These are phyloP conservation scores for Anolis sagrei DNA, from an alignment of 2,113 vertebrate species.

Conservation along the genomic window DNA sequence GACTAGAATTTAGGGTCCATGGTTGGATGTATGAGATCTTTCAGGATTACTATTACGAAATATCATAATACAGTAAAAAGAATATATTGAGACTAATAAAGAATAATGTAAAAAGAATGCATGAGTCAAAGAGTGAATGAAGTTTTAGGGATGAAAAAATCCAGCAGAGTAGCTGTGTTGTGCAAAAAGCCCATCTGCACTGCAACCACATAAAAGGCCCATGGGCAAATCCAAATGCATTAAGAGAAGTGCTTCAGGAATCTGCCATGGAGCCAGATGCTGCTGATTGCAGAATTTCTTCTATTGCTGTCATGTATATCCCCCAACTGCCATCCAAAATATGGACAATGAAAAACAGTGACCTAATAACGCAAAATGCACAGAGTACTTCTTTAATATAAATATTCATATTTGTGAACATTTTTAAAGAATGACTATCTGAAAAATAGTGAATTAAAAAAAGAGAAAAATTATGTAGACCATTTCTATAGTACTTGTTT, in stretches of 20 bases:
- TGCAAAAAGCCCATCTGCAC: slow-evolving; percentile 72
- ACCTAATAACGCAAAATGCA: slow-evolving; percentile 34
- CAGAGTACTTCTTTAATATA: neutral
- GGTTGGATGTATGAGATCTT: slow-evolving; percentile 45
- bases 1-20: slow-evolving; percentile 53
- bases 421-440: too few relatives aligned
- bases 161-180: slow-evolving; percentile 63
- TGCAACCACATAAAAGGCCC: slow-evolving; percentile 76
- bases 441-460: too few relatives aligned
- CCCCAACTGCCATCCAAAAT: slow-evolving; percentile 57
- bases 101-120: slow-evolving; percentile 52
- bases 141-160: slow-evolving; percentile 1
- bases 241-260: slow-evolving; percentile 72
- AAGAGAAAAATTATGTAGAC: neutral
- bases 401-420: too few relatives aligned
- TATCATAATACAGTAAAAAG: slow-evolving; percentile 28
- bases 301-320: slow-evolving; percentile 57
- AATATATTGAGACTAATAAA: slow-evolving; percentile 63
- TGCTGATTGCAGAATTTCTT: slow-evolving; percentile 50
- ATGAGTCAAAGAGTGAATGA: slow-evolving; percentile 45
- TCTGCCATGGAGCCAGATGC: slow-evolving; percentile 76
- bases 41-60: slow-evolving; percentile 50
- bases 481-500: neutral
- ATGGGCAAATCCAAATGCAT: slow-evolving; percentile 69
- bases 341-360: slow-evolving; percentile 17